Evolutionary conservation across 2,888 invertebrate genomes (phyloP).

Genomic region (Eilema sororculum): DNA sequence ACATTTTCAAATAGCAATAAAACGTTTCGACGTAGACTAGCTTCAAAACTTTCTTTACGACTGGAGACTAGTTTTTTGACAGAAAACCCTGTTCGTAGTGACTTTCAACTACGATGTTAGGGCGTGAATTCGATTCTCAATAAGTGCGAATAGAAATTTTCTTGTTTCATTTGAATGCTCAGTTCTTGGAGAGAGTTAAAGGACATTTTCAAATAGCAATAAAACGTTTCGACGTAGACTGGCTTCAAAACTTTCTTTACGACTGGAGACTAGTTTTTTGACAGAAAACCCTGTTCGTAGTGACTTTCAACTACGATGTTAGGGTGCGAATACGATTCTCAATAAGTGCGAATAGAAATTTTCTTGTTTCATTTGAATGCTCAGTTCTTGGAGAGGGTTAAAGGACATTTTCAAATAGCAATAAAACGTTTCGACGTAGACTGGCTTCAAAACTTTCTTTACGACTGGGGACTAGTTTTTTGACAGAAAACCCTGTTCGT

Average conservation of each 20-base stretch:
- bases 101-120: background rate
- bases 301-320: background rate
- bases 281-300: background rate
- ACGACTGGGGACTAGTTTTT: background rate
- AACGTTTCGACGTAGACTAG: background rate
- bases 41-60: background rate
- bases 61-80: background rate
- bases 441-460: background rate
- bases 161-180: too few species aligned
- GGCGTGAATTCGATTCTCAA: too few species aligned
- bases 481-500: background rate
- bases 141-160: too few species aligned
- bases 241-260: background rate
- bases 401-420: background rate
- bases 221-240: background rate
- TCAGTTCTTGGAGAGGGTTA: too few species aligned
- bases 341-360: too few species aligned
- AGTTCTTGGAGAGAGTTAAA: too few species aligned
- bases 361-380: too few species aligned
- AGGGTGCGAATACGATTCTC: too few species aligned
- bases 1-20: background rate
- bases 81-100: background rate
- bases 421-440: background rate
- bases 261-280: background rate
- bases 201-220: background rate